Conservation (phyloP, 2,113 vertebrate species). For the Zapus hudsonius region DNA sequence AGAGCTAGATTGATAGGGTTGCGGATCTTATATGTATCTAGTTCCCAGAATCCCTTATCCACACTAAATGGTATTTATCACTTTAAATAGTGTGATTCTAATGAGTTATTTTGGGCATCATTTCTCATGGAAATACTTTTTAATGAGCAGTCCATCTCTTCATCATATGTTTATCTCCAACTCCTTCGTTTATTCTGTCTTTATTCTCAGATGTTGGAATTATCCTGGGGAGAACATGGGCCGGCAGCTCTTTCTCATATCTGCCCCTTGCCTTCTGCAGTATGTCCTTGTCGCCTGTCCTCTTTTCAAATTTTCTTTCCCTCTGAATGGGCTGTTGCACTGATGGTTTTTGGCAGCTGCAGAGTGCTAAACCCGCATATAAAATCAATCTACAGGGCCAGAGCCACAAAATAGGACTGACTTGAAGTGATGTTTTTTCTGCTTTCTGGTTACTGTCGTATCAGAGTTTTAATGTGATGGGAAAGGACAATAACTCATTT, state of each 20-base stretch:
- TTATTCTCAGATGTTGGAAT: slow-evolving; percentile 10
- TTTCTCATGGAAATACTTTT: neutral
- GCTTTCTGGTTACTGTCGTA: slow-evolving; percentile 34
- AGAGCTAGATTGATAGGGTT: neutral
- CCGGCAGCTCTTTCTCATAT: slow-evolving; percentile 53
- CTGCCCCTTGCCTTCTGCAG: slow-evolving; percentile 59
- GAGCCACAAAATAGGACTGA: slow-evolving; percentile 32
- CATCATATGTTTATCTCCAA: neutral
- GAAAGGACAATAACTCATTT: slow-evolving; percentile 61
- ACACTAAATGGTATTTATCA: neutral
- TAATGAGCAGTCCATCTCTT: slow-evolving; percentile 1
- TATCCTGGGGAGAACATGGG: neutral
- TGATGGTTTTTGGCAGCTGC: slow-evolving; percentile 65
- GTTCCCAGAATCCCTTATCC: neutral
- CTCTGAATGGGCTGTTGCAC: slow-evolving; percentile 64
- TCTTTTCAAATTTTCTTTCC: slow-evolving; percentile 76
- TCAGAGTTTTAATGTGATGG: slow-evolving; percentile 41
- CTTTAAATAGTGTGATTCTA: slow-evolving; percentile 14
- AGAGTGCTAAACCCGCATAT: slow-evolving; percentile 66
- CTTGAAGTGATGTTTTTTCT: slow-evolving; percentile 40
- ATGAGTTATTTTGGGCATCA: neutral
- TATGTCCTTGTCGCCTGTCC: slow-evolving; percentile 61
- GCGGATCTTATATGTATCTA: neutral
- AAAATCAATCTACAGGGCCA: slow-evolving; percentile 64
- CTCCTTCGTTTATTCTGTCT: neutral